phyloP scores from a whole-genome alignment of 64 coral and sea anemone genomes.

The Montipora cactus region DNA sequence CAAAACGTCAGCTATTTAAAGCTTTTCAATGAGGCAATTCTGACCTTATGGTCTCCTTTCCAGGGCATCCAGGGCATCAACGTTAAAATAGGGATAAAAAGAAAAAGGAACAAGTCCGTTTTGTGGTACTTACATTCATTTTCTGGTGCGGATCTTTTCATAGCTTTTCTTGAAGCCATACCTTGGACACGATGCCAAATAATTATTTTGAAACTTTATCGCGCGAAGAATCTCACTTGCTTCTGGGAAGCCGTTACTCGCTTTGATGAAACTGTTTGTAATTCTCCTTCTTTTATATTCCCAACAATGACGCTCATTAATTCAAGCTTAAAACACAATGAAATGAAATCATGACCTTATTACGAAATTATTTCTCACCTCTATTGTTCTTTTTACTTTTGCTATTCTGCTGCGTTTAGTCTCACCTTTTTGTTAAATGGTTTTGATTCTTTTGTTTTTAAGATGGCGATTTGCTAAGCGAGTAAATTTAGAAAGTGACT shows the following conservation, averaged over 20 bases:
- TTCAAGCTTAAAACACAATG: not conserved
- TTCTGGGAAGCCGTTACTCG: not conserved
- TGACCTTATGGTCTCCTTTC: too few relatives aligned
- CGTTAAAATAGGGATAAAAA: too few relatives aligned
- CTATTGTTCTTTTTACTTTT: not conserved
- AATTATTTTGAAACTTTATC: too few relatives aligned
- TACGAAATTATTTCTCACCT: constrained; percentile 29
- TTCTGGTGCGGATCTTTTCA: not conserved
- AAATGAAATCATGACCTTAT: constrained; percentile 20
- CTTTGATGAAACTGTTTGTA: too few relatives aligned
- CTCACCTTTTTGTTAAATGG: not conserved
- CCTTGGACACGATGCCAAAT: not conserved
- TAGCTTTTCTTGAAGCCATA: not conserved
- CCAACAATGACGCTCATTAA: too few relatives aligned
- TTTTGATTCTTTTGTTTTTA: not conserved
- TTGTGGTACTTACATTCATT: not conserved
- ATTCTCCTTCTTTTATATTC: too few relatives aligned
- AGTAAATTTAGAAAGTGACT: too few relatives aligned
- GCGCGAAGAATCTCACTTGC: not conserved
- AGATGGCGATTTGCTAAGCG: not conserved
- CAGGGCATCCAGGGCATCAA: too few relatives aligned
- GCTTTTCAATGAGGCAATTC: too few relatives aligned
- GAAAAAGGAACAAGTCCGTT: not conserved
- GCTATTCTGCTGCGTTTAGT: not conserved
- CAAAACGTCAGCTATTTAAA: too few relatives aligned